Conservation (phyloP, 2,888 invertebrate genomes). For the Melolontha melolontha region DNA sequence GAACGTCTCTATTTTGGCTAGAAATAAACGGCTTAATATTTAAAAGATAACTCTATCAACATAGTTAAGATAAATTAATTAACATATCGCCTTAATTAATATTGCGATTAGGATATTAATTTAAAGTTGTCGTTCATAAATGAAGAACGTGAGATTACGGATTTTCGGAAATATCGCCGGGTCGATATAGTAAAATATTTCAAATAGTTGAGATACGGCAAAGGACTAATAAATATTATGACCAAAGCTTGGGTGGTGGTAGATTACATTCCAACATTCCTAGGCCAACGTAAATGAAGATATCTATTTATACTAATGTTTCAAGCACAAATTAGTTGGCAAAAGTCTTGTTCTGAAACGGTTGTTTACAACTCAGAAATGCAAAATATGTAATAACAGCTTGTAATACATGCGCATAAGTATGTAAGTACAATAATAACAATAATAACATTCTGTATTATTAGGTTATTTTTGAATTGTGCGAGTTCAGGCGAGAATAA, state of each 20-base stretch:
- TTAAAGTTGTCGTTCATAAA: no score
- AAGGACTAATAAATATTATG: constrained; percentile 20
- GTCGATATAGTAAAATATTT: constrained; percentile 21
- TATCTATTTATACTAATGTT: constrained; percentile 28
- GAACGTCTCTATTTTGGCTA: no score
- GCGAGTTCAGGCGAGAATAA: no score
- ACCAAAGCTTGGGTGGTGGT: constrained; percentile 9
- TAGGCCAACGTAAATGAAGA: constrained; percentile 28
- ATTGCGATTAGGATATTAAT: no score
- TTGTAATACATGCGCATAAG: constrained; percentile 1
- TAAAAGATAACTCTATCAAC: no score
- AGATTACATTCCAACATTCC: constrained; percentile 34
- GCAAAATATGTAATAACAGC: constrained; percentile 25
- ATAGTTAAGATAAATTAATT: no score
- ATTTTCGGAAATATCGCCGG: constrained; percentile 1
- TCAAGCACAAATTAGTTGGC: constrained; percentile 29
- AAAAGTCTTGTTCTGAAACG: constrained; percentile 19
- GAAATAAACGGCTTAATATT: no score
- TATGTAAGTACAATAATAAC: background rate
- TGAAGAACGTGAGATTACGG: no score
- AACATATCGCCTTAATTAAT: no score
- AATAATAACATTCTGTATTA: background rate
- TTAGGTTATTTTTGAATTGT: no score
- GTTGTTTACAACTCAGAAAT: constrained; percentile 34
- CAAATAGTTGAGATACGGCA: constrained; percentile 1